Conservation (phyloP, 2,888 invertebrate genomes). For the Polydrusus tereticollis region DNA sequence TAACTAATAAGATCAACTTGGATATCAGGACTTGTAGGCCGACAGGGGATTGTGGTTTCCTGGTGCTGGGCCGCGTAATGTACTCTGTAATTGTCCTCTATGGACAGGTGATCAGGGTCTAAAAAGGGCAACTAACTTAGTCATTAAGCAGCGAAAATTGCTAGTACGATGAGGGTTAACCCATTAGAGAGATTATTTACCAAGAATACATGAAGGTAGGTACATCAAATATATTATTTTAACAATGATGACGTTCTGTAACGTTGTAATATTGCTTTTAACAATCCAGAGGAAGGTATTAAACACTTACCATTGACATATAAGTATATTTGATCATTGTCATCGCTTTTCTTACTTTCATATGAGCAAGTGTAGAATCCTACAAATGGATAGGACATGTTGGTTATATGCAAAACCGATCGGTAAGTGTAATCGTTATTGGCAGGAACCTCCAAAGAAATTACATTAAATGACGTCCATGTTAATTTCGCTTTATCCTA, state of each 20-base stretch:
- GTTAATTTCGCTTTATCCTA: constrained; percentile 1
- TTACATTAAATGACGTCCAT: constrained; percentile 33
- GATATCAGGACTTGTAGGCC: constrained; percentile 73
- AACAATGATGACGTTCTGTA: not conserved
- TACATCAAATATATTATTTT: too few species aligned
- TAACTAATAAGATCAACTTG: constrained; percentile 62
- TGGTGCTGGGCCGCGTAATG: constrained; percentile 64
- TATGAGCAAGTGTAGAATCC: constrained; percentile 66
- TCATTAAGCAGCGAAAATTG: too few species aligned
- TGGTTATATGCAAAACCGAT: constrained; percentile 65
- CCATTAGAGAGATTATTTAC: too few species aligned
- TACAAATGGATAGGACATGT: constrained; percentile 62
- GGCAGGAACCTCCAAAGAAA: not conserved
- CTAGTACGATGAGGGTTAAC: too few species aligned
- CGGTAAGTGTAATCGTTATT: constrained; percentile 60
- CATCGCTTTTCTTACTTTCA: constrained; percentile 59
- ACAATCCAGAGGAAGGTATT: not conserved
- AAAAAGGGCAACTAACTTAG: constrained; percentile 48
- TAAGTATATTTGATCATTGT: constrained; percentile 68
- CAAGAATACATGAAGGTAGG: too few species aligned
- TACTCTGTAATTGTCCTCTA: constrained; percentile 57
- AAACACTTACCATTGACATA: constrained; percentile 69
- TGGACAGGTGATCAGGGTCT: constrained; percentile 69
- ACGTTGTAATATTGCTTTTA: not conserved
- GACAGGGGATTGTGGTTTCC: constrained; percentile 72